Evolutionary conservation across 23 tunicate species (phyloP), one percentile per base, ranked within the genome.

Genomic region (Styela clava): DNA sequence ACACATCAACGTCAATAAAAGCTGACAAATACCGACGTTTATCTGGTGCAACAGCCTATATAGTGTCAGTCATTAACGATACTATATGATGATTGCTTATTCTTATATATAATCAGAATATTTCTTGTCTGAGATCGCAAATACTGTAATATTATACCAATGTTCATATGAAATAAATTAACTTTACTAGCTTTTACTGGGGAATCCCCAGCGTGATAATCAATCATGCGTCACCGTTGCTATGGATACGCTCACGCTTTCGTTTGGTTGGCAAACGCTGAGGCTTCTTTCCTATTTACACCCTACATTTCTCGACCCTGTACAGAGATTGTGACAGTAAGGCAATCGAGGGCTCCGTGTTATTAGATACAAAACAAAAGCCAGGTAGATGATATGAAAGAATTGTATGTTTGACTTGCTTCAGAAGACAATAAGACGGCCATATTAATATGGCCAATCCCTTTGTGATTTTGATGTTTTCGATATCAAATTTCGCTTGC

Each of bases 391-490:
- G 22, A 67, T 67, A 67, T 67, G 23, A 67, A 67, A 67, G 24
- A 67, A 24, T 16, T 18, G 31, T 16, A 67, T 67, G 71, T 67
- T 67, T 67, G 24, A 25, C 71, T 67, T 29, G 71, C 16, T 67
- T 67, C 24, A 67, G 24, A 67, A 29, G 31, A 67, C 71, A 67
- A 67, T 5, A 44, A 12, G 56, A 44, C 12, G 7, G 56, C 56
- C 56, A 44, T 67, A 67, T 67, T 67, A 67, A 67, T 67, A 67
- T 67, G 31, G 2, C 24, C 2, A 67, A 0, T 27, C 24, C 31
- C 71, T 27, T 67, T 67, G 71, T 27, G 31, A 29, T 25, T 67
- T 67, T 25, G 71, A 27, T 67, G 71, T 67, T 67, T 25, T 67
- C 22, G 71, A 16, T 67, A 25, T 67, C 71, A 22, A 22, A 67